phyloP scores from a whole-genome alignment of 2,797 vertebrate genomes.

The Fistularia tabacaria region DNA sequence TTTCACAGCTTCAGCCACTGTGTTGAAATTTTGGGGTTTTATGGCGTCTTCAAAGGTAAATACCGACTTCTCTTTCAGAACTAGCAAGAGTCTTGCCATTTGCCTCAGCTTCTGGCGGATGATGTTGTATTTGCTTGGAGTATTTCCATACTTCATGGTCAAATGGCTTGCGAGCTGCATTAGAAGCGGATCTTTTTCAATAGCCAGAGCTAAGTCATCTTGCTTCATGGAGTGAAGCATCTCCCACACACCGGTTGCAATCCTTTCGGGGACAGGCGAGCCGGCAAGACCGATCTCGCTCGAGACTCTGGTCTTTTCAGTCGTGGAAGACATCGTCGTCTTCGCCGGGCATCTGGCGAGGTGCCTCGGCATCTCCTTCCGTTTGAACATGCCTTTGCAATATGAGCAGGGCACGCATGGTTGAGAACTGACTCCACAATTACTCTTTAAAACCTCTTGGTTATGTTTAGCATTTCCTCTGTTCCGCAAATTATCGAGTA shows the following conservation, averaged over 20 bases:
- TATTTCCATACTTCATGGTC: constrained; percentile 10
- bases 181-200: constrained; percentile 39
- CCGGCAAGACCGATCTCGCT: too few species aligned
- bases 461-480: constrained; percentile 55
- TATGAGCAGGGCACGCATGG: constrained; percentile 29
- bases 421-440: constrained; percentile 10
- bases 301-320: too few species aligned
- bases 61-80: constrained; percentile 26
- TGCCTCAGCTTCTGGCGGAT: constrained; percentile 41
- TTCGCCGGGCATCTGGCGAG: constrained; percentile 16
- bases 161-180: constrained; percentile 41
- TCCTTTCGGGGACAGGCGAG: too few species aligned
- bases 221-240: too few species aligned
- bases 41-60: constrained; percentile 35
- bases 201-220: too few species aligned
- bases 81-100: constrained; percentile 47
- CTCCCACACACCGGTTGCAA: too few species aligned
- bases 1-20: constrained; percentile 29
- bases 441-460: constrained; percentile 29
- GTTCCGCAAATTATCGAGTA: constrained; percentile 34
- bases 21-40: constrained; percentile 40
- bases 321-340: too few species aligned
- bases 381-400: constrained; percentile 39
- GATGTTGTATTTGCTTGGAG: constrained; percentile 14
- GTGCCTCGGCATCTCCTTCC: constrained; percentile 31